These are phyloP conservation scores for Lamellibrachia columna DNA, from an alignment of 2,888 invertebrate genomes.

Conservation along the genomic window DNA sequence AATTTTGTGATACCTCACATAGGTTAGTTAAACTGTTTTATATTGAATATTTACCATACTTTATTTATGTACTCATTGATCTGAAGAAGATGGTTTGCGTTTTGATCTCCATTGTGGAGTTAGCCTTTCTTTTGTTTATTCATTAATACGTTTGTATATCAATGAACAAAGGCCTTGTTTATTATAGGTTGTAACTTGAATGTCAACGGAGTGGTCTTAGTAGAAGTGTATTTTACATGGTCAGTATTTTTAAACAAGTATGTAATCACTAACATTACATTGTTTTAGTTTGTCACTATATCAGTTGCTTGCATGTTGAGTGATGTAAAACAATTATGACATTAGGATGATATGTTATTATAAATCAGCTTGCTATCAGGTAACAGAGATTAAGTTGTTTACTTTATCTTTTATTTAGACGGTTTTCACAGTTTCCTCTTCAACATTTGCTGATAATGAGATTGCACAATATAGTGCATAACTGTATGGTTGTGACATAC, in stretches of 20 bases:
- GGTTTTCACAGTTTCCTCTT: neutral
- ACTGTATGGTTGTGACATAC: neutral
- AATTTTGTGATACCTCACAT: constrained; percentile 5
- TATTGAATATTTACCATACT: neutral
- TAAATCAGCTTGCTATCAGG: neutral
- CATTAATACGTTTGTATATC: neutral
- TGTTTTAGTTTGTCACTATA: neutral
- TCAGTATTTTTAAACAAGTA: neutral
- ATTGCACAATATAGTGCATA: neutral
- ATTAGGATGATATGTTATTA: neutral
- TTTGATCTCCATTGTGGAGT: neutral
- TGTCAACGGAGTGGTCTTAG: neutral
- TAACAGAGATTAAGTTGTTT: neutral
- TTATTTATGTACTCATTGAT: constrained; percentile 6
- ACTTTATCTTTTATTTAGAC: neutral
- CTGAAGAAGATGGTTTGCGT: neutral
- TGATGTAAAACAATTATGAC: neutral
- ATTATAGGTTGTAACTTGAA: neutral
- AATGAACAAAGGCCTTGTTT: neutral
- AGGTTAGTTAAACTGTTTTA: neutral
- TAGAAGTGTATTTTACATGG: neutral
- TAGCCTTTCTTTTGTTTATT: neutral
- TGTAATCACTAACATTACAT: neutral
- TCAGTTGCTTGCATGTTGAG: neutral
- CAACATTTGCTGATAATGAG: neutral